These are phyloP conservation scores for Drosophila mettleri DNA, from an alignment of 2,888 invertebrate species.

Conservation along the genomic window DNA sequence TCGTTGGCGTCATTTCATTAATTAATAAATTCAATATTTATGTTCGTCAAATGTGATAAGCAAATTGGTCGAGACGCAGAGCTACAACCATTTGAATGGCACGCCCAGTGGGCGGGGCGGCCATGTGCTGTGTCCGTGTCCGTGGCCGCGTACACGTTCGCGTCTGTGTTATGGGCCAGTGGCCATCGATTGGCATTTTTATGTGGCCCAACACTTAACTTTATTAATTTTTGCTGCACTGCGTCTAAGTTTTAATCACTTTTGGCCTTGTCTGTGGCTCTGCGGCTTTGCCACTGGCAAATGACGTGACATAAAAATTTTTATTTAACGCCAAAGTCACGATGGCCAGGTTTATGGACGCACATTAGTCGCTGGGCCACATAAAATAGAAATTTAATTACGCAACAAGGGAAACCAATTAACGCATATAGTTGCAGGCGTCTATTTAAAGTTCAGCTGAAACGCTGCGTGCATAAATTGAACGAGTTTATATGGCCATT, in stretches of 20 bases:
- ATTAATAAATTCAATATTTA: slow-evolving; percentile 64
- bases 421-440: slow-evolving; percentile 37
- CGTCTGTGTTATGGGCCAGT: slow-evolving; percentile 9
- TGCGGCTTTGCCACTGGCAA: slow-evolving; percentile 15
- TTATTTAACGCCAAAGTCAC: slow-evolving; percentile 25
- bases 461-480: slow-evolving; percentile 33
- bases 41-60: slow-evolving; percentile 57
- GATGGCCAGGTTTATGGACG: slow-evolving; percentile 37
- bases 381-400: slow-evolving; percentile 53
- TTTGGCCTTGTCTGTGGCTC: slow-evolving; percentile 13
- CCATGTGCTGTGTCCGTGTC: slow-evolving; percentile 32
- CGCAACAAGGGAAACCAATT: slow-evolving; percentile 43
- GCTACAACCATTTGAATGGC: slow-evolving; percentile 30
- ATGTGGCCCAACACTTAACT: slow-evolving; percentile 59
- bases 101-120: slow-evolving; percentile 28
- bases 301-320: slow-evolving; percentile 48
- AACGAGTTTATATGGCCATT: slow-evolving; percentile 37
- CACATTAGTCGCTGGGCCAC: slow-evolving; percentile 51
- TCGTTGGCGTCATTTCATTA: slow-evolving; percentile 45
- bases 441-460: slow-evolving; percentile 16
- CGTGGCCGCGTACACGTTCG: neutral
- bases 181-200: slow-evolving; percentile 60
- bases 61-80: slow-evolving; percentile 32
- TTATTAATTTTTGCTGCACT: slow-evolving; percentile 61
- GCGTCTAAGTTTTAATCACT: slow-evolving; percentile 58